Conservation (phyloP, 2,797 vertebrate species). For the Danio aesculapii region DNA sequence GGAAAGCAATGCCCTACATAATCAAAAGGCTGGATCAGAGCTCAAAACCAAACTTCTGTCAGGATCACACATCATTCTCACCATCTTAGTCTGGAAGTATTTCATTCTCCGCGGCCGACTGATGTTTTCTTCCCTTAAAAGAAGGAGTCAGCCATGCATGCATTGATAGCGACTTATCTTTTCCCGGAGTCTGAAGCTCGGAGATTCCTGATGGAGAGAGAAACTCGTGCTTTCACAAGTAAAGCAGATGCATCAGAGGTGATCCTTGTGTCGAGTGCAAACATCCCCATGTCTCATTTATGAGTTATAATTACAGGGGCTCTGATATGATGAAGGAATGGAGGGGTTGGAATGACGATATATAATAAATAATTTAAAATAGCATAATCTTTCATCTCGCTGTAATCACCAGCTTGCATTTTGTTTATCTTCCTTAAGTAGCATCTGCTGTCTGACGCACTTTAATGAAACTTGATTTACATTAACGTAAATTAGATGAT, state of each 20-base stretch:
- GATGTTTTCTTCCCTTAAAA: constrained; percentile 21
- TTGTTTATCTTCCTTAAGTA: constrained; percentile 64
- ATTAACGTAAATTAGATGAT: constrained; percentile 55
- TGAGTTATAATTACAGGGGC: constrained; percentile 53
- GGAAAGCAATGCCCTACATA: not conserved
- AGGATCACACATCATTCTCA: constrained; percentile 36
- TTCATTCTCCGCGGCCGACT: constrained; percentile 33
- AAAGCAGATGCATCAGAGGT: constrained; percentile 38
- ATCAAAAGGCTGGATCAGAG: constrained; percentile 31
- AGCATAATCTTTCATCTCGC: constrained; percentile 61
- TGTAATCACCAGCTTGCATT: constrained; percentile 59
- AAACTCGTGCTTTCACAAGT: constrained; percentile 35
- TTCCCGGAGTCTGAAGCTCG: constrained; percentile 33
- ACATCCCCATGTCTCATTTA: constrained; percentile 47
- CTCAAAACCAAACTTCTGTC: constrained; percentile 8
- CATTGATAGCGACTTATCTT: constrained; percentile 26
- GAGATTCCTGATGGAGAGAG: constrained; percentile 4
- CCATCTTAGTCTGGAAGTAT: constrained; percentile 27
- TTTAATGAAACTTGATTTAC: constrained; percentile 57
- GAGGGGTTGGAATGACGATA: constrained; percentile 15
- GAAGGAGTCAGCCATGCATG: constrained; percentile 9
- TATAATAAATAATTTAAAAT: constrained; percentile 59
- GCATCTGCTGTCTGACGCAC: constrained; percentile 64
- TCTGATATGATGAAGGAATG: constrained; percentile 44
- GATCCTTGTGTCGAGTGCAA: constrained; percentile 45